Percentiles rank a stretch among this genome's conserved stretches.
phyloP scores from a whole-genome alignment of 2,888 invertebrate genomes.

The Invenusta paracnida region DNA sequence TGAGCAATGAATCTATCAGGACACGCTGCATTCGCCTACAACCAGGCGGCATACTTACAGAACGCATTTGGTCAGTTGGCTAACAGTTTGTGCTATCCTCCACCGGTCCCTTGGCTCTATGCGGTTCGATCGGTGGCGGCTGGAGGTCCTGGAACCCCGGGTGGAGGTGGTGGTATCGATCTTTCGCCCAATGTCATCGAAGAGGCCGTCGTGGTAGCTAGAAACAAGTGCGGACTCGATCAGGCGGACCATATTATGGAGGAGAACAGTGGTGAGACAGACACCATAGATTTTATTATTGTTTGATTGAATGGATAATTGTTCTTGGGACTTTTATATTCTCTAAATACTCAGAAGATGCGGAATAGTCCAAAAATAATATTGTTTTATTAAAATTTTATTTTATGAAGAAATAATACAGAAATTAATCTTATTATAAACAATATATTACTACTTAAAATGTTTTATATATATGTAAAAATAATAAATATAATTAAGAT shows the following conservation, averaged over 20 bases:
- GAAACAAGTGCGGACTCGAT: neutral
- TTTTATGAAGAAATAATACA: no score
- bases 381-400: no score
- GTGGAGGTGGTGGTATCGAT: neutral
- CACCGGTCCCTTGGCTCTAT: constrained; percentile 16
- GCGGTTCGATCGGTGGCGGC: neutral
- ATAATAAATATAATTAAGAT: no score
- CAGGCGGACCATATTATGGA: neutral
- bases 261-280: neutral
- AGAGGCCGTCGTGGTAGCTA: neutral
- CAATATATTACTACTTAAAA: no score
- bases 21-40: neutral
- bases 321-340: no score
- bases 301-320: no score
- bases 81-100: neutral
- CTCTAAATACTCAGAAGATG: no score
- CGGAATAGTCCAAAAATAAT: no score
- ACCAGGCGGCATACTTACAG: neutral
- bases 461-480: no score
- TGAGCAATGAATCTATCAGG: constrained; percentile 6
- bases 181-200: neutral
- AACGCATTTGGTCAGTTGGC: constrained; percentile 4
- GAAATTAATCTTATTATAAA: no score
- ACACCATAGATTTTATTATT: no score
- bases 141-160: neutral